Base-by-base conservation (phyloP, 2,113 vertebrate species). In the Chaetodon trifascialis region DNA sequence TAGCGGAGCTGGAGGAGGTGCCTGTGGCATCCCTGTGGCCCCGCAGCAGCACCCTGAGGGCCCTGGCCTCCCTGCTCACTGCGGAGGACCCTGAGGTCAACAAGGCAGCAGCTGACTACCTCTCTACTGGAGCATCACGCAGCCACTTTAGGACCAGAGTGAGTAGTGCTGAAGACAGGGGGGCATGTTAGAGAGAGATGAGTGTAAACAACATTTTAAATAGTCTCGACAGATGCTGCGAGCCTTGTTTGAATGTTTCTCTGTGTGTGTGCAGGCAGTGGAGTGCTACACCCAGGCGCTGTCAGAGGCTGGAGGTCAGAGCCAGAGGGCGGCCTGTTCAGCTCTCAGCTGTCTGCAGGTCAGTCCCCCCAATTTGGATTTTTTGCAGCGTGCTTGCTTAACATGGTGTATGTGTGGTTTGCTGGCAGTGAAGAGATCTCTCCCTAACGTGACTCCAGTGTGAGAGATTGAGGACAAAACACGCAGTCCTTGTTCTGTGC, bases 311-410 rank as follows among this genome's bases (percentile, higher is more conserved):
- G 95, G 95, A 76, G 93, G 95, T 55, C 96, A 96, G 81, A 95
- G 95, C 38, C 97, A 97, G 94, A 98, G 95, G 80, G 96, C 96
- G 5, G 97, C 97, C 25, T 99, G 98, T 80, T 89, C 97, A 63
- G 98, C 97, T 64, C 92, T 99, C 77, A 96, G 95, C 93, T 97
- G 96, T 90, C 95, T 99, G 63, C 95, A 97, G 96, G 98, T 99
- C 90, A 94, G 93, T 86, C 47, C 21, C 55, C n/a, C 49, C 25
- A 8, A 16, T 52, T 21, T 17, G 38, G 38, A 8, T 40, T 40
- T 40, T 51, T 19, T 52, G 17, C 46, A 51, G 17, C 9, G 46
- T 47, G 12, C 15, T 16, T 16, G 10, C 21, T n/a, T n/a, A 54
- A 55, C 4, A 55, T 23, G n/a, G 10, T 6, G 10, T 52, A 12